These are phyloP conservation scores for Gila robusta DNA, from an alignment of 2,797 vertebrate genomes.

Conservation along the genomic window DNA sequence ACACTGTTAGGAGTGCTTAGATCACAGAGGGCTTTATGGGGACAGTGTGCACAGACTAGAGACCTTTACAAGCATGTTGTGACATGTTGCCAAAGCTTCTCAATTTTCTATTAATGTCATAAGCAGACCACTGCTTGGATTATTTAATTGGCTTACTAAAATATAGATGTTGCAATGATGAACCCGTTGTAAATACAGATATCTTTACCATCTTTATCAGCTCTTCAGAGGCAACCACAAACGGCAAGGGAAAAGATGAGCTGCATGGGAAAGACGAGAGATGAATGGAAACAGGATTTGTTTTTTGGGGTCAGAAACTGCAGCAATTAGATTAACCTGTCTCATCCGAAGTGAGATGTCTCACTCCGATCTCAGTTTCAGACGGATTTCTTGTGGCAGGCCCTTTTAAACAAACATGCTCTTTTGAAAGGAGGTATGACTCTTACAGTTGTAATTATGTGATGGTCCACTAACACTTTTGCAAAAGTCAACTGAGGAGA, in stretches of 20 bases:
- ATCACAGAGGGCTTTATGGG: constrained; percentile 72
- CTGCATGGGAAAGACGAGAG: neutral
- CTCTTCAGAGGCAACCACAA: neutral
- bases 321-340: constrained; percentile 41
- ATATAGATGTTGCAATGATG: neutral
- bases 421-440: constrained; percentile 69
- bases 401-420: constrained; percentile 58
- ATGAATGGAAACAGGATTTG: constrained; percentile 12
- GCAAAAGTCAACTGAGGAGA: constrained; percentile 71
- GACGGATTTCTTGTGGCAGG: constrained; percentile 57
- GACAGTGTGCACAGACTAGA: constrained; percentile 63
- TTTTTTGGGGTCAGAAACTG: constrained; percentile 23
- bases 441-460: constrained; percentile 75
- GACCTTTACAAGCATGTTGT: constrained; percentile 62
- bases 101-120: constrained; percentile 70
- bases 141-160: constrained; percentile 15
- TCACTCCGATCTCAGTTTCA: constrained; percentile 40
- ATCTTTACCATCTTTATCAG: constrained; percentile 2
- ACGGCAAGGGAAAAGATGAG: neutral
- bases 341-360: constrained; percentile 51
- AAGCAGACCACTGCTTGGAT: constrained; percentile 46
- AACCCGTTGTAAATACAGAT: neutral
- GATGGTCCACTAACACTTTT: constrained; percentile 81
- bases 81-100: constrained; percentile 65
- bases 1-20: constrained; percentile 78